Percentiles rank a stretch among this genome's conserved stretches.
These are phyloP conservation scores for Nomada lathburiana DNA, from an alignment of 2,888 invertebrate species.

Conservation along the genomic window DNA sequence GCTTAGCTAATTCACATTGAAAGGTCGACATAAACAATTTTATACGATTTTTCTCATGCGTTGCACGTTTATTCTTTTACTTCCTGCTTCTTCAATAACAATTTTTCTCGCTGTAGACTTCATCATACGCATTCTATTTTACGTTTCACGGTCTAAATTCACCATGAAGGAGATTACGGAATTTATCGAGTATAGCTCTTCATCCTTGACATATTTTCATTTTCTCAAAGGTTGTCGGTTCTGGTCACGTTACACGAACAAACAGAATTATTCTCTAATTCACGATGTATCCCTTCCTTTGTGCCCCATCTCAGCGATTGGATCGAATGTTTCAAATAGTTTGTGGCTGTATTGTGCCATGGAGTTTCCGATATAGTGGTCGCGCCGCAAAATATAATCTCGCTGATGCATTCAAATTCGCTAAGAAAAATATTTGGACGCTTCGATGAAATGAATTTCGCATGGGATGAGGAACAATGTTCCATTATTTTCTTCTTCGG, in stretches of 20 bases:
- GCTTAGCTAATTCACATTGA: not conserved
- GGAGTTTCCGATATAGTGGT: conserved; percentile 25
- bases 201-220: conserved; percentile 16
- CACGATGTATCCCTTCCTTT: conserved; percentile 23
- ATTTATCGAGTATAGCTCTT: not conserved
- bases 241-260: conserved; percentile 52
- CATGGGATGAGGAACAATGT: not conserved
- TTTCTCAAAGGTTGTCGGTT: conserved; percentile 30
- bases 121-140: not conserved
- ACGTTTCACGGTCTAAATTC: not conserved
- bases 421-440: not conserved
- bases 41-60: no score
- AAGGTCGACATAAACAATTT: not conserved
- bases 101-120: not conserved
- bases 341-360: conserved; percentile 34
- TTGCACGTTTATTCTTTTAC: not conserved
- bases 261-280: conserved; percentile 48
- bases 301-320: conserved; percentile 42
- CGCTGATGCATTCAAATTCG: conserved; percentile 9
- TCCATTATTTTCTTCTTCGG: not conserved
- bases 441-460: conserved; percentile 13
- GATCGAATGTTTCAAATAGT: conserved; percentile 43
- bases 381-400: conserved; percentile 27
- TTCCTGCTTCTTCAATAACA: not conserved
- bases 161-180: not conserved